These are phyloP conservation scores for Thunnus thynnus DNA, from an alignment of 2,113 vertebrate genomes.

Conservation along the genomic window DNA sequence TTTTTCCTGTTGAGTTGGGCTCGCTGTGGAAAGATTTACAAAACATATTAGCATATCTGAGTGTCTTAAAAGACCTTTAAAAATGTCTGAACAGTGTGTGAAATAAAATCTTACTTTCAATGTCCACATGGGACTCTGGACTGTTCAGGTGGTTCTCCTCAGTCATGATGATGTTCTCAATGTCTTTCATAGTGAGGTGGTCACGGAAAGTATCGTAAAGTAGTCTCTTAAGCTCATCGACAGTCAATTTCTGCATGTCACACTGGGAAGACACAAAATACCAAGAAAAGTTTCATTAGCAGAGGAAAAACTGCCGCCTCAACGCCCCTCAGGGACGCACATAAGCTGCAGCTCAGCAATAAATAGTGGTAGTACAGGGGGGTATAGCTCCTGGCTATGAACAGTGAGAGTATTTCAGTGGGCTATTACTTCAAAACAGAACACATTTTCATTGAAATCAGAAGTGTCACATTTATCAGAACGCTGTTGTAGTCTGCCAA, in stretches of 20 bases:
- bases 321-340: slow-evolving; percentile 25
- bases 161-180: slow-evolving; percentile 99
- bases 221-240: slow-evolving; percentile 96
- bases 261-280: slow-evolving; percentile 84
- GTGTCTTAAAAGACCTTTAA: background rate
- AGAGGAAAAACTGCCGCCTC: slow-evolving; percentile 11
- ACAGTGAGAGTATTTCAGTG: background rate
- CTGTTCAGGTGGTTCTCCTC: slow-evolving; percentile 98
- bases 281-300: slow-evolving; percentile 28
- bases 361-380: background rate
- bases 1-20: slow-evolving; percentile 97
- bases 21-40: slow-evolving; percentile 80
- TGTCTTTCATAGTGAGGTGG: slow-evolving; percentile 99
- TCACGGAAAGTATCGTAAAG: slow-evolving; percentile 98
- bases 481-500: background rate
- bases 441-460: slow-evolving; percentile 25
- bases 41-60: background rate
- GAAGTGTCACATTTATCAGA: background rate
- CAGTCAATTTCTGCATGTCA: slow-evolving; percentile 98
- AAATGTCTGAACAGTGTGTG: background rate
- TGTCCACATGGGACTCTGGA: slow-evolving; percentile 92
- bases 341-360: slow-evolving; percentile 34
- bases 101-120: slow-evolving; percentile 90
- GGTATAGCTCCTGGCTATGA: background rate
- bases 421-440: background rate